A percentile compares a stretch with the other conserved stretches of the same genome.
phyloP scores from a whole-genome alignment of 2,888 invertebrate species.

The Volucella bombylans region DNA sequence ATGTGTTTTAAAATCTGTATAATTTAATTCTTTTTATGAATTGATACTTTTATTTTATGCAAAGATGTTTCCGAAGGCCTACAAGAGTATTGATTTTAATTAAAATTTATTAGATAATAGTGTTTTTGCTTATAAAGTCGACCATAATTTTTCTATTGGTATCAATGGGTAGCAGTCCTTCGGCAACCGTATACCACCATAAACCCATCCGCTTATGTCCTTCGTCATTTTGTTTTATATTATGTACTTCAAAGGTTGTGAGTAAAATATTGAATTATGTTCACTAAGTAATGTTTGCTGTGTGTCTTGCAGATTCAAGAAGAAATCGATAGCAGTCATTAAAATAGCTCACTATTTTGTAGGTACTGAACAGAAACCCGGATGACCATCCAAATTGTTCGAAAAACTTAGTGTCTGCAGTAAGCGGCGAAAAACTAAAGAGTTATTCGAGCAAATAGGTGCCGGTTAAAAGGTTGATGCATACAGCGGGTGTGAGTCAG shows the following conservation, averaged over 20 bases:
- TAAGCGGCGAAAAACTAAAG: slow-evolving; percentile 19
- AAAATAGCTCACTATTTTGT: slow-evolving; percentile 4
- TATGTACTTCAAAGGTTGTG: no score
- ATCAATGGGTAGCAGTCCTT: no score
- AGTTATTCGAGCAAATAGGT: slow-evolving; percentile 25
- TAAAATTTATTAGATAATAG: background rate
- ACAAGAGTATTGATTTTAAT: background rate
- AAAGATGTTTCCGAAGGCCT: background rate
- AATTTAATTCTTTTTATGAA: no score
- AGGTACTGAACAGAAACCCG: slow-evolving; percentile 4
- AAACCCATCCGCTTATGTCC: no score
- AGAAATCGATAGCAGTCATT: slow-evolving; percentile 8
- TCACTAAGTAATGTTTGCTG: no score
- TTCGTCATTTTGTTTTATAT: no score
- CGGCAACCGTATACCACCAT: no score
- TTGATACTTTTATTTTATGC: background rate
- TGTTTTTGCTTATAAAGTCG: background rate
- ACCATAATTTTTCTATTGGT: no score
- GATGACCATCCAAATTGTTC: slow-evolving; percentile 14
- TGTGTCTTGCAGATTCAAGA: no score
- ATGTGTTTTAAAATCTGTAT: background rate
- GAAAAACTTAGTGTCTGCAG: slow-evolving; percentile 31
- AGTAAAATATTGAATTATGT: no score
- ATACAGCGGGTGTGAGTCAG: slow-evolving; percentile 14
- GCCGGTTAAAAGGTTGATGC: slow-evolving; percentile 14